phyloP scores from a whole-genome alignment of 2,888 invertebrate genomes.

The Ormyrus labotus region DNA sequence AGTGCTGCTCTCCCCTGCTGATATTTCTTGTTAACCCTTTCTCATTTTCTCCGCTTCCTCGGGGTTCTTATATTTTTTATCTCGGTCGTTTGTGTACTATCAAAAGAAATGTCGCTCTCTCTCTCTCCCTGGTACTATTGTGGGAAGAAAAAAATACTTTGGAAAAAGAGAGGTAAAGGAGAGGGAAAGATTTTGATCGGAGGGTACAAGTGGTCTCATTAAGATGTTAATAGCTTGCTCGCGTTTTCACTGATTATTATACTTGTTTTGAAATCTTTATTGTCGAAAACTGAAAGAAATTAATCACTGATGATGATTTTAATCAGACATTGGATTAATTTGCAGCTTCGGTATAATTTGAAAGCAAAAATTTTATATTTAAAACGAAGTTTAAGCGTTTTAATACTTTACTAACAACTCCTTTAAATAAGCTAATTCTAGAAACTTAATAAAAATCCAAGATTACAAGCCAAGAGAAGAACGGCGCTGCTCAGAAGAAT shows the following conservation, averaged over 20 bases:
- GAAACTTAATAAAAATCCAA: neutral
- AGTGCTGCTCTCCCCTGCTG: neutral
- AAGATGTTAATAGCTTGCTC: too few species aligned
- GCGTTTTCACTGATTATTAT: too few species aligned
- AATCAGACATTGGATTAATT: too few species aligned
- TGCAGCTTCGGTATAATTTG: too few species aligned
- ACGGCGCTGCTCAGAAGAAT: slow-evolving; percentile 9
- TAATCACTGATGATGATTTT: too few species aligned
- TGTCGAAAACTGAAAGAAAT: neutral
- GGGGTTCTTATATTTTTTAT: neutral
- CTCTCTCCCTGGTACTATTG: neutral
- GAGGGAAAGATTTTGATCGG: neutral
- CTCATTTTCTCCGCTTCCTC: neutral
- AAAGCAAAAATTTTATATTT: too few species aligned
- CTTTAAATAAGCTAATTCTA: neutral
- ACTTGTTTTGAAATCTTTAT: too few species aligned
- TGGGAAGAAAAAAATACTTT: neutral
- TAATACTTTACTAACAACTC: too few species aligned
- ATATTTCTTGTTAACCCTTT: neutral
- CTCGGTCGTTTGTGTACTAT: neutral
- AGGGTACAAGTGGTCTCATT: too few species aligned
- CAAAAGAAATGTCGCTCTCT: neutral
- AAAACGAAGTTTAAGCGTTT: too few species aligned
- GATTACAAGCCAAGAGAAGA: neutral
- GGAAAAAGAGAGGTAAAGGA: neutral